Evolutionary conservation across 1,140 invertebrate species (phyloP).

Genomic region (Drosophila santomea): DNA sequence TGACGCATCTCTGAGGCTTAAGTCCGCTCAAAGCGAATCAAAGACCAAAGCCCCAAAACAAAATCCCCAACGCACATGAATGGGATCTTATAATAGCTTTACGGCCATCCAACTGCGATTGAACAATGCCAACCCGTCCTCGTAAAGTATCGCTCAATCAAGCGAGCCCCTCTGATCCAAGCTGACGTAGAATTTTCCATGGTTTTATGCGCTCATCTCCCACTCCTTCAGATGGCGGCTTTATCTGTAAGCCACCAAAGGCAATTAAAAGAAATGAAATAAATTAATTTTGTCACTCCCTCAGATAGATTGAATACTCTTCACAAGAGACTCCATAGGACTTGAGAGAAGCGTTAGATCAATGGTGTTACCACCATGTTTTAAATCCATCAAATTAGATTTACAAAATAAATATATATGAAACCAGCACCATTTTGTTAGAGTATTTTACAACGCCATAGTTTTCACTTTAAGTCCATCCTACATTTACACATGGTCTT

Average conservation of each 20-base stretch:
- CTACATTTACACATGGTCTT: slow-evolving; percentile 41
- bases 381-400: too few species aligned
- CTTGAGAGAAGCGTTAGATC: background rate
- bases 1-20: slow-evolving; percentile 38
- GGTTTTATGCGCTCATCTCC: slow-evolving; percentile 11
- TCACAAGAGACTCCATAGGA: background rate
- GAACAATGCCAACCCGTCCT: slow-evolving; percentile 51
- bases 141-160: slow-evolving; percentile 79
- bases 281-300: slow-evolving; percentile 78
- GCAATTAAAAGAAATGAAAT: slow-evolving; percentile 79
- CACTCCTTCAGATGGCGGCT: slow-evolving; percentile 44
- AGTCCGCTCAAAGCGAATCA: slow-evolving; percentile 63
- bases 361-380: too few species aligned
- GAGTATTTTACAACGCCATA: slow-evolving; percentile 2
- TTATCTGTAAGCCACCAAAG: slow-evolving; percentile 66
- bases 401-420: background rate
- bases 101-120: slow-evolving; percentile 7
- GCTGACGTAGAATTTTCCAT: slow-evolving; percentile 27
- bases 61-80: slow-evolving; percentile 44
- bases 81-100: slow-evolving; percentile 55
- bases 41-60: slow-evolving; percentile 32
- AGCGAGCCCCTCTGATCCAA: slow-evolving; percentile 23
- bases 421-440: background rate
- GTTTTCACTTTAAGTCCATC: too few species aligned
- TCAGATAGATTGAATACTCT: slow-evolving; percentile 26